phyloP scores from a whole-genome alignment of 2,113 vertebrate genomes.

The Peromyscus maniculatus region DNA sequence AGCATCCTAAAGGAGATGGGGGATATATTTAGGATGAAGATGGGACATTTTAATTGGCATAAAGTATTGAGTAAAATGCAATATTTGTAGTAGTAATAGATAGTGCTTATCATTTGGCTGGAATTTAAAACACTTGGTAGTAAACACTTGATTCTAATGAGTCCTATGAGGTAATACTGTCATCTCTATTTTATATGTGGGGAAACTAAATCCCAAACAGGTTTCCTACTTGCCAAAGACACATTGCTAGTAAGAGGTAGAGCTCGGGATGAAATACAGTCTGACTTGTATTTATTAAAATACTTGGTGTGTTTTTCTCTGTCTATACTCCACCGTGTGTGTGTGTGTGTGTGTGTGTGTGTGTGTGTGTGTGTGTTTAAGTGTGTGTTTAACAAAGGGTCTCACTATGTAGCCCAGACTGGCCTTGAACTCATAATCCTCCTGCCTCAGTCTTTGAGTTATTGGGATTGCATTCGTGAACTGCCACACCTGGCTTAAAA shows the following conservation, averaged over 20 bases:
- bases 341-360: neutral
- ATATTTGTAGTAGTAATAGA: conserved; percentile 19
- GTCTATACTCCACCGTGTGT: neutral
- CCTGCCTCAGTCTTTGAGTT: neutral
- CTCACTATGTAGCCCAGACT: neutral
- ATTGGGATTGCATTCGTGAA: neutral
- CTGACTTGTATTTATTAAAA: conserved; percentile 36
- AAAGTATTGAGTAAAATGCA: conserved; percentile 29
- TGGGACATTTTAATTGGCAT: conserved; percentile 7
- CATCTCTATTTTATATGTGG: conserved; percentile 44
- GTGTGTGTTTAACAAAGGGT: neutral
- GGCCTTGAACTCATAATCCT: neutral
- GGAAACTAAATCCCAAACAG: conserved; percentile 58
- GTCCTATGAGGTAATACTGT: neutral
- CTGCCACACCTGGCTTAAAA: conserved; percentile 4
- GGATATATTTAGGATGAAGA: conserved; percentile 29
- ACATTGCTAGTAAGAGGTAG: conserved; percentile 36
- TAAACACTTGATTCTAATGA: conserved; percentile 51
- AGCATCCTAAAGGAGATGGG: conserved; percentile 27
- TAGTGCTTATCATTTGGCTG: conserved; percentile 32
- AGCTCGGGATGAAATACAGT: conserved; percentile 54
- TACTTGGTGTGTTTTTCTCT: neutral
- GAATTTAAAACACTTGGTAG: conserved; percentile 60
- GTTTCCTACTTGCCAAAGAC: conserved; percentile 57
- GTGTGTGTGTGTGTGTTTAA: neutral